Evolutionary conservation across 2,797 vertebrate species (phyloP), one percentile per base, ranked within the genome.

Genomic region (Lemur catta): DNA sequence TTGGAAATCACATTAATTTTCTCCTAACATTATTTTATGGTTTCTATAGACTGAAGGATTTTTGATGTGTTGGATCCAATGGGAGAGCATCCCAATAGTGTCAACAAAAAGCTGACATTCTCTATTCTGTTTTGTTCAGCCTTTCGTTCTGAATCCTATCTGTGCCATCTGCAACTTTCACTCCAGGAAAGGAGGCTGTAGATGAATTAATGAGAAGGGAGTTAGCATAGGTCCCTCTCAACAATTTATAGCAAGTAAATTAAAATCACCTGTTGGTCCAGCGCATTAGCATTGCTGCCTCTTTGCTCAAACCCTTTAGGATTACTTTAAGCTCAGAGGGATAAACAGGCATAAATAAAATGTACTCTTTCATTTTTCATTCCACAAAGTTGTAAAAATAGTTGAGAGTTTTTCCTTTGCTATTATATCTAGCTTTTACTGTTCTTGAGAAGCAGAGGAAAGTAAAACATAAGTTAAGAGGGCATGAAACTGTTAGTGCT

Each of bases 171-270:
- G 63, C n/a, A 88, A 89, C 65, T 89, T 88, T 76, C 69, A 91
- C 50, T 74, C 43, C 46, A 67, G 81, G 38, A 95, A 90, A 81
- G 79, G 74, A 80, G 63, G 72, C 4, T 84, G 63, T 18, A 35
- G 81, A 89, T 94, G 69, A 91, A 93, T 96, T 75, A 91, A 93
- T 94, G 87, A 96, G 80, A 88, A 89, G 0, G 1, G 92, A 92
- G 80, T 87, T 90, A 94, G 67, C 17, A 22, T 63, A 33, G 46
- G 85, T 84, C 55, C 30, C 43, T 82, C n/a, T 80, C 75, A 95
- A 95, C 61, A 92, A 92, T 96, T 95, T 94, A 87, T 72, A 82
- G 74, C 67, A 67, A 95, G 69, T 80, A 95, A 92, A 97, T 97
- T 96, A 92, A 95, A 96, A 80, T 86, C 84, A 92, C 92, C 84